phyloP scores from a whole-genome alignment of 2,113 vertebrate species.

The Zosterops japonicus region DNA sequence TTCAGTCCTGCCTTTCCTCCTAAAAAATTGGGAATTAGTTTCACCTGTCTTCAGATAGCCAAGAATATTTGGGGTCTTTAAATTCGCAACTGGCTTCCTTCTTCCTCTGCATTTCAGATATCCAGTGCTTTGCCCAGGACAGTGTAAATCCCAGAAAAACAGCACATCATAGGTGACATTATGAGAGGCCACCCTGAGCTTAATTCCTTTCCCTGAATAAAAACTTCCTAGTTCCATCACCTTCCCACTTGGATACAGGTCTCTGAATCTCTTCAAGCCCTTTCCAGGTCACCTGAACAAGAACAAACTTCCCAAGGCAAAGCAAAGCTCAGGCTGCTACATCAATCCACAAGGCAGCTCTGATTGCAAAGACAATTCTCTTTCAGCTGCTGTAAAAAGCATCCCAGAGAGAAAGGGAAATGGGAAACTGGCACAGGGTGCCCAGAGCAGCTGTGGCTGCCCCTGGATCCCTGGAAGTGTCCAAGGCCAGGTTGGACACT shows the following conservation, averaged over 20 bases:
- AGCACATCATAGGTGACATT: neutral
- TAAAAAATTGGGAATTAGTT: neutral
- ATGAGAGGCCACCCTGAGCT: neutral
- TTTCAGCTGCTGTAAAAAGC: neutral
- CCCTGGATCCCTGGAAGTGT: neutral
- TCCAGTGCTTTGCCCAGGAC: neutral
- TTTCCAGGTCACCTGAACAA: neutral
- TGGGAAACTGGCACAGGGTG: neutral
- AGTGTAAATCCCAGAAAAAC: neutral
- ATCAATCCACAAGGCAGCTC: neutral
- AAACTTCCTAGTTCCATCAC: neutral
- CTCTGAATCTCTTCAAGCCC: neutral
- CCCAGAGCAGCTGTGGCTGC: neutral
- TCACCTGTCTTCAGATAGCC: neutral
- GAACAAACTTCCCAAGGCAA: neutral
- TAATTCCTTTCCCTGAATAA: neutral
- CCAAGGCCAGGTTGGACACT: rapidly evolving
- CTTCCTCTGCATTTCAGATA: neutral
- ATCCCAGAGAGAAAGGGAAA: neutral
- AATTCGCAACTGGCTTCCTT: neutral
- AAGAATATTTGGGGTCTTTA: neutral
- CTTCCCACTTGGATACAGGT: neutral
- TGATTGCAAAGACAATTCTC: neutral
- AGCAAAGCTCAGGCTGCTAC: neutral
- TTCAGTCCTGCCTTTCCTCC: neutral